phyloP scores from a whole-genome alignment of 1,140 invertebrate species.

The Drosophila nannoptera region DNA sequence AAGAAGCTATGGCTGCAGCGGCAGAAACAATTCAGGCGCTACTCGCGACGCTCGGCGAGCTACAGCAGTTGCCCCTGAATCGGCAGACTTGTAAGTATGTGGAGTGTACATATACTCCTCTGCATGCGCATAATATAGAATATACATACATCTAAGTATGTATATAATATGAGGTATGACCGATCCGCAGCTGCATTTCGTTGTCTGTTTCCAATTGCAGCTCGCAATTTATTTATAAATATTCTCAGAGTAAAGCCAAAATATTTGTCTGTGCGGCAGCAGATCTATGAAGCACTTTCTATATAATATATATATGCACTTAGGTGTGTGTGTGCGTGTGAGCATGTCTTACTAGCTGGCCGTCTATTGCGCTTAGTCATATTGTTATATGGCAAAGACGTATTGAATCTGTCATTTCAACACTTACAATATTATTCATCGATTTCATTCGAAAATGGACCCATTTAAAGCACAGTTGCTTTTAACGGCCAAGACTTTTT shows the following conservation, averaged over 20 bases:
- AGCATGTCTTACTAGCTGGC: too few species aligned
- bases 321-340: too few species aligned
- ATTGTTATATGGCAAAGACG: too few species aligned
- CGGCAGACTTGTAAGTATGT: slow-evolving; percentile 75
- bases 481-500: too few species aligned
- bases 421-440: too few species aligned
- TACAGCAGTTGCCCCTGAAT: slow-evolving; percentile 68
- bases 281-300: neutral
- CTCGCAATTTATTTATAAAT: slow-evolving; percentile 72
- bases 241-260: slow-evolving; percentile 34
- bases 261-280: neutral
- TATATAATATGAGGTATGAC: neutral
- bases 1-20: slow-evolving; percentile 65
- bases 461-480: too few species aligned
- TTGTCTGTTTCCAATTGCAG: slow-evolving; percentile 59
- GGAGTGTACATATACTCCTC: neutral
- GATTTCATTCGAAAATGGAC: too few species aligned
- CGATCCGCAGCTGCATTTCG: neutral
- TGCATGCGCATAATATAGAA: neutral
- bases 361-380: too few species aligned
- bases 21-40: slow-evolving; percentile 67
- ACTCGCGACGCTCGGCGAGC: slow-evolving; percentile 63
- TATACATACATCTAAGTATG: neutral
- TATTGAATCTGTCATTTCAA: too few species aligned
- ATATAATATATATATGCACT: too few species aligned